phyloP scores from a whole-genome alignment of 2,797 vertebrate genomes.

The Lagodon rhomboides region DNA sequence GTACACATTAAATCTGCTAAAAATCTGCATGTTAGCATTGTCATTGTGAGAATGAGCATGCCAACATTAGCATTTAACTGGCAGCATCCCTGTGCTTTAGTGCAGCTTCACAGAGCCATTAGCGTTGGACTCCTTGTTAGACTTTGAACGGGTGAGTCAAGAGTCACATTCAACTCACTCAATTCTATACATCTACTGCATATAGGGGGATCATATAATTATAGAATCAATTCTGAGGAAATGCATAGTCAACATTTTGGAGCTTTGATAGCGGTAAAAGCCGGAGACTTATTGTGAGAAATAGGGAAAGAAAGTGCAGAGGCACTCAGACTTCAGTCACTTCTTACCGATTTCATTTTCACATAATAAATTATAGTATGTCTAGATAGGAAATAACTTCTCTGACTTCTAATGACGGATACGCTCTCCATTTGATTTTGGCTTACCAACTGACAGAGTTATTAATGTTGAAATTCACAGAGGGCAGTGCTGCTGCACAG shows the following conservation, averaged over 20 bases:
- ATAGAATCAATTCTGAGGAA: neutral
- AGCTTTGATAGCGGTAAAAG: neutral
- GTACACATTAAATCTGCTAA: neutral
- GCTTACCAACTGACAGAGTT: conserved; percentile 48
- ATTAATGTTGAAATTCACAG: conserved; percentile 54
- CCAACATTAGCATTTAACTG: neutral
- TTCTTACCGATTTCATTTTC: conserved; percentile 34
- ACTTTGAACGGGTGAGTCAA: neutral
- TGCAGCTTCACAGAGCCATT: neutral
- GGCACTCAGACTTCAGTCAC: conserved; percentile 7
- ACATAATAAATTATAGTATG: conserved; percentile 41
- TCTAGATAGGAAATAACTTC: conserved; percentile 46
- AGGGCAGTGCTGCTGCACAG: conserved; percentile 46
- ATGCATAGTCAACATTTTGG: neutral
- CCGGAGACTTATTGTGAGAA: neutral
- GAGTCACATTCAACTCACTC: neutral
- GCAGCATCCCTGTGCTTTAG: neutral
- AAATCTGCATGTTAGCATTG: neutral
- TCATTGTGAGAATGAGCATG: neutral
- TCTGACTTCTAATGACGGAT: conserved; percentile 40
- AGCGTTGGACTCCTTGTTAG: neutral
- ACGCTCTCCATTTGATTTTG: conserved; percentile 57
- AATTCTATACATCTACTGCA: neutral
- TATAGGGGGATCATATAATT: neutral
- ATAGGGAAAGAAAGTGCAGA: conserved; percentile 13